phyloP scores from a whole-genome alignment of 2,888 invertebrate genomes.

The Galerucella nymphaeae region DNA sequence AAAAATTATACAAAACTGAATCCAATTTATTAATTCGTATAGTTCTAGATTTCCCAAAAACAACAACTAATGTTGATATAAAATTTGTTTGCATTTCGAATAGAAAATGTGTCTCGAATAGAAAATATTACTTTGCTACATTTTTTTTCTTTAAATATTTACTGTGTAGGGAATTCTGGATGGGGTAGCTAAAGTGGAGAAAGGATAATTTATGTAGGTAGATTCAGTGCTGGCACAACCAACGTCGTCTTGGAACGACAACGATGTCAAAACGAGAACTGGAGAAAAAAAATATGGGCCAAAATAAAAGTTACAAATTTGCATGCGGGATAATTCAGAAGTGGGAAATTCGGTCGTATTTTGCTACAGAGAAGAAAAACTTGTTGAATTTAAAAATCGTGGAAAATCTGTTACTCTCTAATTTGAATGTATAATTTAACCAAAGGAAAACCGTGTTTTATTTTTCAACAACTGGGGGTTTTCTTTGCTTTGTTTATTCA shows the following conservation, averaged over 20 bases:
- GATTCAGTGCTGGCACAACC: constrained; percentile 28
- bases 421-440: not conserved
- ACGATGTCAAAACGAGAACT: constrained; percentile 9
- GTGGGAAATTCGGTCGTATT: too few species aligned
- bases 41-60: too few species aligned
- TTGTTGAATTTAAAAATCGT: constrained; percentile 24
- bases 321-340: constrained; percentile 20
- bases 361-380: constrained; percentile 11
- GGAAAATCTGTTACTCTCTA: not conserved
- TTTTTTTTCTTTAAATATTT: not conserved
- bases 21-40: too few species aligned
- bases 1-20: not conserved
- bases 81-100: too few species aligned
- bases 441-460: not conserved
- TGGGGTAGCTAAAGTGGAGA: not conserved
- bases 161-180: constrained; percentile 1
- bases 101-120: too few species aligned
- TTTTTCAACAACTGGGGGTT: not conserved
- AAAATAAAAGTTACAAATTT: constrained; percentile 38
- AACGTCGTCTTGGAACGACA: constrained; percentile 21
- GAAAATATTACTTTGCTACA: too few species aligned
- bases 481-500: not conserved
- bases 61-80: too few species aligned
- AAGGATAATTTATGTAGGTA: constrained; percentile 31
- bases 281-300: constrained; percentile 24